Evolutionary conservation across 2,797 vertebrate genomes (phyloP), one percentile per base, ranked within the genome.

Genomic region (Semotilus atromaculatus): DNA sequence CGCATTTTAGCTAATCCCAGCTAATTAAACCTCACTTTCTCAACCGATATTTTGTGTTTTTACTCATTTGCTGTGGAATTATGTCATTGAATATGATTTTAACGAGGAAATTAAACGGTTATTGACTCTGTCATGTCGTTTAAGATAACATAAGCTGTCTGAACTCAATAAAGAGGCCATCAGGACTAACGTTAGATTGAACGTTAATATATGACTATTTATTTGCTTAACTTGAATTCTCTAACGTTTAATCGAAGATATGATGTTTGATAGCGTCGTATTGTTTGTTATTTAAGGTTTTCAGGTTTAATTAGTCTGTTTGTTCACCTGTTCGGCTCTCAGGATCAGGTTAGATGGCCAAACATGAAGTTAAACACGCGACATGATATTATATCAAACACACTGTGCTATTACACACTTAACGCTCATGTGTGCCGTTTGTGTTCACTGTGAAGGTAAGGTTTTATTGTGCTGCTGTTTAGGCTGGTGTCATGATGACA

Each of bases 401-500:
- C n/a, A 40, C 5, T n/a, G 19, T n/a, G 14, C 45, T 16, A 16
- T 48, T 48, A 16, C 14, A 16, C 45, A 48, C 3, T 8, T 67
- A 31, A 21, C 16, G 14, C 29, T 74, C 14, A 34, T 67, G 55
- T 16, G 16, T 18, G 45, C 29, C 3, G 58, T 67, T 7, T 67
- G 73, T 84, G 64, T 51, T 72, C 43, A 16, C 21, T 62, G 5
- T 36, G 18, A 62, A 73, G 53, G 67, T 62, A 29, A 31, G 53
- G 26, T 23, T 72, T 67, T 86, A 51, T 38, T 58, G 67, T 29
- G 66, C n/a, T 45, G 66, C 13, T 71, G 23, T 18, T 4, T 36
- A 72, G 48, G n/a, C 70, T 77, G 36, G 18, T 86, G 53, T 66
- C 78, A 74, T 88, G 72, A 82, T 85, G 79, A 85, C 82, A 88